phyloP scores from a whole-genome alignment of 2,113 vertebrate species.

The zebrafish (Danio rerio) region GRCz12tu NC_133189.1:53406001-53406500 shows the following conservation, averaged over 20 bases:
- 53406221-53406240: constrained; percentile 31
- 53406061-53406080: not conserved
- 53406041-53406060: not conserved
- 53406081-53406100: constrained; percentile 20
- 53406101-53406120: not conserved
- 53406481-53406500: too few relatives aligned
- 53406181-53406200: constrained; percentile 49
- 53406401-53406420: too few relatives aligned
- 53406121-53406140: constrained; percentile 1
- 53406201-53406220: constrained; percentile 37
- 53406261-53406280: constrained; percentile 58
- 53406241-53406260: constrained; percentile 26
- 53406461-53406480: too few relatives aligned
- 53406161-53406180: constrained; percentile 15
- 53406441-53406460: too few relatives aligned
- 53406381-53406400: too few relatives aligned
- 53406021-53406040: not conserved
- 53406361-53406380: not conserved
- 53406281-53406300: constrained; percentile 35
- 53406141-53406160: constrained; percentile 42
- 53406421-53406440: too few relatives aligned
- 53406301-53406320: constrained; percentile 21
- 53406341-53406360: constrained; percentile 3
- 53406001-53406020: not conserved
- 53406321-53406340: constrained; percentile 6